These are phyloP conservation scores for Thryonomys swinderianus DNA, from an alignment of 2,113 vertebrate species.

Conservation along the genomic window DNA sequence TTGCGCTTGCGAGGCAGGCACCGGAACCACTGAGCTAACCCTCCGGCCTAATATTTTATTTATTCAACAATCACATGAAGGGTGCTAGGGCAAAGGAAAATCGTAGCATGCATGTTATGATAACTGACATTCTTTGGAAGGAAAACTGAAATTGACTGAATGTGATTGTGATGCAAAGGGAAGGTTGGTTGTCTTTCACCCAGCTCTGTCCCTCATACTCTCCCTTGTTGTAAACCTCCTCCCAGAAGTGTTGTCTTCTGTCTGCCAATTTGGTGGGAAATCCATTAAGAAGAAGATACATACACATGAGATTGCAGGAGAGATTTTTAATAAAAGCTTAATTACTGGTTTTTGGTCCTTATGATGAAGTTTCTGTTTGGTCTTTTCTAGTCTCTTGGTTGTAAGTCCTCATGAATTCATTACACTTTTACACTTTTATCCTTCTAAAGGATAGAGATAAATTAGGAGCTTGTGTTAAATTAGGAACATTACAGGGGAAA, in stretches of 20 bases:
- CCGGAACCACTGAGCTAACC: no score
- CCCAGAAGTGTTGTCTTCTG: not conserved
- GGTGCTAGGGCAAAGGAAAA: not conserved
- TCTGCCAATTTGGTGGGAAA: not conserved
- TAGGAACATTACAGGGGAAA: not conserved
- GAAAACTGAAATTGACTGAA: not conserved
- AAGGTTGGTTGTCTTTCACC: not conserved
- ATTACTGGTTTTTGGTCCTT: not conserved
- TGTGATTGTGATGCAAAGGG: not conserved
- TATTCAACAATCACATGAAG: not conserved
- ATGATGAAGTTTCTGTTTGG: constrained; percentile 20
- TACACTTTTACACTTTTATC: not conserved
- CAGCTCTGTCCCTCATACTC: not conserved
- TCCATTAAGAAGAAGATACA: not conserved
- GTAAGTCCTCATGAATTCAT: constrained; percentile 10
- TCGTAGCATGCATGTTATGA: not conserved
- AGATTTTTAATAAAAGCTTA: not conserved
- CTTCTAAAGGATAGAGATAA: constrained; percentile 26
- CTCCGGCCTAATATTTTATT: constrained; percentile 50
- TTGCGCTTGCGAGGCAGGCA: no score
- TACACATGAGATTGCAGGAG: not conserved
- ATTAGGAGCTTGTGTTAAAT: not conserved
- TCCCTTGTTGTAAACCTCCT: constrained; percentile 11
- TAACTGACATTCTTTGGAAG: constrained; percentile 15
- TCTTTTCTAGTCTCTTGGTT: constrained; percentile 14